phyloP scores from a whole-genome alignment of 2,113 vertebrate species.

The Girardinichthys multiradiatus region DNA sequence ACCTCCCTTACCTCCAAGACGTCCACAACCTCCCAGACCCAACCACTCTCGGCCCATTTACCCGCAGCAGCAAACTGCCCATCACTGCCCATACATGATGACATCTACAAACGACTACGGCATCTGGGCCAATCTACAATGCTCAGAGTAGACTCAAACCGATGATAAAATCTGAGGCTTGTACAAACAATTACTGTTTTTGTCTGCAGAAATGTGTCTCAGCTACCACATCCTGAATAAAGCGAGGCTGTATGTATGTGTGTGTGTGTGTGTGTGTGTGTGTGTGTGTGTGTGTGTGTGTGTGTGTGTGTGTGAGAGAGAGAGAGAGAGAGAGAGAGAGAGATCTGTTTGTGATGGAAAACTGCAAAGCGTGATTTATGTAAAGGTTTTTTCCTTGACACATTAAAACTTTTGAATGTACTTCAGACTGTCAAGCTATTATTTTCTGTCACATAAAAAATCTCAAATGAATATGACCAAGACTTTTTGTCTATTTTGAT shows the following conservation, averaged over 20 bases:
- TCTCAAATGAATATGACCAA: neutral
- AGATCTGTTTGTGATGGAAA: neutral
- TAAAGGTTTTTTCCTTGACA: neutral
- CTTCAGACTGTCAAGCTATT: neutral
- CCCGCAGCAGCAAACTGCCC: neutral
- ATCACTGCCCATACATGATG: slow-evolving; percentile 7
- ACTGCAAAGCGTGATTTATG: slow-evolving; percentile 6
- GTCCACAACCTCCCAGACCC: neutral
- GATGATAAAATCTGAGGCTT: neutral
- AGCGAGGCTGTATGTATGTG: neutral
- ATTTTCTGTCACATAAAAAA: neutral
- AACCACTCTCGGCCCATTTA: neutral
- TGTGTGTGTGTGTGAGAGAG: neutral
- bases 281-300: neutral
- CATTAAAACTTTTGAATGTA: neutral
- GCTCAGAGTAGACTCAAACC: neutral
- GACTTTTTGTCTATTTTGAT: neutral
- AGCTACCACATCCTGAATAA: slow-evolving; percentile 65
- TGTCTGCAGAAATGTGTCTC: slow-evolving; percentile 26
- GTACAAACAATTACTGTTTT: slow-evolving; percentile 19
- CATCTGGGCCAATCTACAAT: slow-evolving; percentile 13
- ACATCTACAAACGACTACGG: neutral
- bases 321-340: too few relatives aligned
- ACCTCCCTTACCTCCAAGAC: neutral
- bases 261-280: neutral